A percentile compares a stretch with the other conserved stretches of the same genome.
Evolutionary conservation across 2,888 invertebrate species (phyloP).

Genomic region (Chirona hameri): DNA sequence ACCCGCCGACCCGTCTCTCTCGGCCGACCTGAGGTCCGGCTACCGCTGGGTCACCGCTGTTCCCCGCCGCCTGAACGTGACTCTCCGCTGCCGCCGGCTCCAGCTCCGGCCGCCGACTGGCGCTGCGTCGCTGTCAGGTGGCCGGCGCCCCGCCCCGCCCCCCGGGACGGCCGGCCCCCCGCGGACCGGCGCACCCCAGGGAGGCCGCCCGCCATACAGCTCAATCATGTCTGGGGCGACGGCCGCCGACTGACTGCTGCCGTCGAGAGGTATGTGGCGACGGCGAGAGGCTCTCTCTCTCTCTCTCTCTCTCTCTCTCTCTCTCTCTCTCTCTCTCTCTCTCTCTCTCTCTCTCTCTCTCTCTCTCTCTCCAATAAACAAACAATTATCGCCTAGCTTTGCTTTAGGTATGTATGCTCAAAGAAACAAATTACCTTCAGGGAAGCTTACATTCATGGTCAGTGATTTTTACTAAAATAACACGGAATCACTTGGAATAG

Average conservation of each 20-base stretch:
- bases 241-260: background rate
- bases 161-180: constrained; percentile 32
- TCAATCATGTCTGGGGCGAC: constrained; percentile 11
- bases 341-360: background rate
- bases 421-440: too few species aligned
- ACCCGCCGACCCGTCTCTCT: too few species aligned
- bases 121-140: constrained; percentile 34
- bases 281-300: background rate
- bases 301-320: background rate
- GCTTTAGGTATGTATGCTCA: too few species aligned
- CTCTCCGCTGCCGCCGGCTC: background rate
- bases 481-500: too few species aligned
- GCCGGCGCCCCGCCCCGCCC: constrained; percentile 34
- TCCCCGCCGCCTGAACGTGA: too few species aligned
- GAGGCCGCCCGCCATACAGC: constrained; percentile 6
- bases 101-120: background rate
- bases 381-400: too few species aligned
- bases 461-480: too few species aligned
- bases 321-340: background rate
- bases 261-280: too few species aligned
- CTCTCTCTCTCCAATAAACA: background rate
- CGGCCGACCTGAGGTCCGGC: too few species aligned
- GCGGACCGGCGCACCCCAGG: constrained; percentile 29
- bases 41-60: too few species aligned
- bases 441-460: too few species aligned